Conservation (phyloP, 1,140 invertebrate species). For the Conus ventricosus region DNA sequence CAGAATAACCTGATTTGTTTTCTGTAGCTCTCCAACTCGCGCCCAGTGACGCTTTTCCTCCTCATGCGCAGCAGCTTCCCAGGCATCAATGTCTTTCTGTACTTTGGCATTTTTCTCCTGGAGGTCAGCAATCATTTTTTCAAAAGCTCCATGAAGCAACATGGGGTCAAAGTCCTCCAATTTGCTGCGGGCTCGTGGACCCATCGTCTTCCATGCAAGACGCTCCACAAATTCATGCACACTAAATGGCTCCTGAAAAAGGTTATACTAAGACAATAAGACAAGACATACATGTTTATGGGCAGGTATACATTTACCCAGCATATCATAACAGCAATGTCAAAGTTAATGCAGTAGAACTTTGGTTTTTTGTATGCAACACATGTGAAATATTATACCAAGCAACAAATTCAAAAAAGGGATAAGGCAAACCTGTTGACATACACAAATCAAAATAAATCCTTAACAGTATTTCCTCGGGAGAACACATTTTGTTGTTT, state of each 20-base stretch:
- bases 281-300: background rate
- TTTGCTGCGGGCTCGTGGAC: conserved; percentile 73
- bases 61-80: conserved; percentile 88
- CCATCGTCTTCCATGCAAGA: conserved; percentile 94
- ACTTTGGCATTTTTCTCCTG: conserved; percentile 89
- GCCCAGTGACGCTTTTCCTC: conserved; percentile 90
- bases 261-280: background rate
- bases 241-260: conserved; percentile 91
- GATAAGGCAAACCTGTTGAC: background rate
- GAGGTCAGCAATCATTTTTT: conserved; percentile 89
- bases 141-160: conserved; percentile 89
- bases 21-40: conserved; percentile 88
- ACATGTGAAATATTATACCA: too few species aligned
- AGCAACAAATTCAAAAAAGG: background rate
- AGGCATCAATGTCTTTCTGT: conserved; percentile 89
- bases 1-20: conserved; percentile 86
- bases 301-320: background rate
- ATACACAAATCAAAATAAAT: background rate
- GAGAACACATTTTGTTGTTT: too few species aligned
- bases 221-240: conserved; percentile 97
- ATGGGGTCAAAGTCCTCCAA: conserved; percentile 78
- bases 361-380: too few species aligned
- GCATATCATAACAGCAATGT: background rate
- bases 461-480: too few species aligned
- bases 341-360: background rate